Evolutionary conservation across 2,113 vertebrate species (phyloP).

Genomic region (Pachyramphus minor): DNA sequence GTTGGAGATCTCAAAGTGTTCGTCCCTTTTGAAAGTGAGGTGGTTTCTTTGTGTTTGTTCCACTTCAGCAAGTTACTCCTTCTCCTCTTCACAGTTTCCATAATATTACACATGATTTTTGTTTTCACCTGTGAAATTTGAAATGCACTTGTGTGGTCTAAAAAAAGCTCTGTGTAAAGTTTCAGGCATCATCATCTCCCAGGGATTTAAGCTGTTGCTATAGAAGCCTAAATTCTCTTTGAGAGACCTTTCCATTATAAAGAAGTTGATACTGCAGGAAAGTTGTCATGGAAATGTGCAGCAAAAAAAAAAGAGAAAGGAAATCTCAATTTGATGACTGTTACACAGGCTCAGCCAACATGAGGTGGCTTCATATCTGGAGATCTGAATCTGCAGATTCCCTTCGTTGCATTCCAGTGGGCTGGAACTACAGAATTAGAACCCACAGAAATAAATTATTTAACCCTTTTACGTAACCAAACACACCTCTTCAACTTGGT

Average conservation of each 20-base stretch:
- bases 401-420: neutral
- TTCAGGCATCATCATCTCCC: constrained; percentile 32
- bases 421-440: neutral
- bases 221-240: constrained; percentile 43
- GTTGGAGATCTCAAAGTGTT: neutral
- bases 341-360: neutral
- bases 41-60: neutral
- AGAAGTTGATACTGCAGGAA: constrained; percentile 13
- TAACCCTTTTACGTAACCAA: neutral
- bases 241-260: constrained; percentile 31
- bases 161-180: constrained; percentile 8
- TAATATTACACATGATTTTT: neutral
- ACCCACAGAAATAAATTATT: neutral
- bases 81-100: neutral
- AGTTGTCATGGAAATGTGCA: constrained; percentile 64
- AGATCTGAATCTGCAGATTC: neutral
- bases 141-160: neutral
- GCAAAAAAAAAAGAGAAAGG: constrained; percentile 13
- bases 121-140: neutral
- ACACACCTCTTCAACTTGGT: neutral
- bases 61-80: neutral
- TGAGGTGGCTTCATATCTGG: neutral
- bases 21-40: neutral
- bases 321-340: neutral
- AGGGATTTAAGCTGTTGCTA: constrained; percentile 54